Conservation (phyloP, 53 echinoderm and acorn worm species). For the Luidia sarsii region DNA sequence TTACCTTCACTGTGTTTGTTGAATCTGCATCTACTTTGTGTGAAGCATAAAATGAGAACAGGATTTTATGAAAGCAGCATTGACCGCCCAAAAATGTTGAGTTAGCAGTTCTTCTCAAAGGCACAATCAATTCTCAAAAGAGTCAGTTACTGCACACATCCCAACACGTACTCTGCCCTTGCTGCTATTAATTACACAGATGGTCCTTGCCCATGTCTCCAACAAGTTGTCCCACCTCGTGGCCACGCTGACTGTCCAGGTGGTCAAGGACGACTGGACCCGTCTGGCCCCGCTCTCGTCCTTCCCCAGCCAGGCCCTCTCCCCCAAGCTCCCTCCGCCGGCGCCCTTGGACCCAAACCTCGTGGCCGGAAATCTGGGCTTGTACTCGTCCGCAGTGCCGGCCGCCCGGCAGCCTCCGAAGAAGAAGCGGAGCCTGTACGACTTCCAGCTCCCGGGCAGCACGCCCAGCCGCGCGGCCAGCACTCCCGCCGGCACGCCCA, state of each 20-base stretch:
- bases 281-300: conserved; percentile 69
- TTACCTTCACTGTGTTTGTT: too few relatives aligned
- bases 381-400: conserved; percentile 28
- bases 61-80: too few relatives aligned
- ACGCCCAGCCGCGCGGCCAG: conserved; percentile 82
- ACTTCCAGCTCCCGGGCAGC: conserved; percentile 18
- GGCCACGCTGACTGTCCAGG: conserved; percentile 85
- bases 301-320: conserved; percentile 55
- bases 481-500: conserved; percentile 66
- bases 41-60: too few relatives aligned
- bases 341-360: conserved; percentile 58
- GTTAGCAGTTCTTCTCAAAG: too few relatives aligned
- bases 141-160: too few relatives aligned
- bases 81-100: too few relatives aligned
- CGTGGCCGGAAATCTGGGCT: conserved; percentile 48
- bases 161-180: too few relatives aligned
- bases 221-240: conserved; percentile 94
- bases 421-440: conserved; percentile 34
- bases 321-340: conserved; percentile 67
- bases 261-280: conserved; percentile 98
- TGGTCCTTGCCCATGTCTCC: conserved; percentile 95
- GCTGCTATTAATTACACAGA: too few relatives aligned
- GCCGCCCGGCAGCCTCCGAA: conserved; percentile 20
- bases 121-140: too few relatives aligned
- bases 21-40: too few relatives aligned